Base-by-base conservation (phyloP, 2,888 invertebrate genomes). In the Lobophora halterata region DNA sequence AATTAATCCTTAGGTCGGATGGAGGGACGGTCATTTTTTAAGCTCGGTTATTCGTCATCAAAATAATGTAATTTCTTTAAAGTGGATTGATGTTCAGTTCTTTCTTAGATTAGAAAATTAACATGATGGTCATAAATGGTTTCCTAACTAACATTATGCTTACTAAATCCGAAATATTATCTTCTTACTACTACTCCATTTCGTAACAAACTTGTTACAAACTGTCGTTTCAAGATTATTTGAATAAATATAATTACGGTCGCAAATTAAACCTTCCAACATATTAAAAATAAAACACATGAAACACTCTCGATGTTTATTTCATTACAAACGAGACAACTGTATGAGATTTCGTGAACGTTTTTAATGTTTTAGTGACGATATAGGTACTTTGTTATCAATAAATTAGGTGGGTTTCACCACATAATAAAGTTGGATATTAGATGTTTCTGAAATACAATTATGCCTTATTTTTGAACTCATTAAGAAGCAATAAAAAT, bases 401-500 rank as follows among this genome's bases (percentile, higher is more conserved):
- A 67, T 63, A 65, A 66, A 64, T 63, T 59, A 55, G 47, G 46
- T 46, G 55, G 44, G 58, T 70, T 62, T 73, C 71, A 63, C 54
- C 71, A 70, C 68, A 42, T 71, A 53, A 65, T 71, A 65, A 72
- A 67, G 49, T 60, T 59, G 54, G 35, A 46, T 60, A 62, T 67
- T 59, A 65, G 60, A 61, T 61, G 63, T 53, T 55, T 60, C 57
- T 49, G 38, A 47, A 63, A 65, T 65, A 63, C 52, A 46, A 37
- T 67, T 64, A 63, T 61, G 49, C 47, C 65, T 65, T 62, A 64
- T 69, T 64, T 70, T 65, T 55, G 51, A 51, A 45, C 55, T 66
- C 65, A 72, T 79, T 71, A 73, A 72, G 74, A 61, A 25, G 52
- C 45, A 53, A 60, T 75, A 66, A 73, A 33, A 74, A 76, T 59